These are phyloP conservation scores for Oncorhynchus mykiss DNA, from an alignment of 2,113 vertebrate genomes.

Conservation along the genomic window DNA sequence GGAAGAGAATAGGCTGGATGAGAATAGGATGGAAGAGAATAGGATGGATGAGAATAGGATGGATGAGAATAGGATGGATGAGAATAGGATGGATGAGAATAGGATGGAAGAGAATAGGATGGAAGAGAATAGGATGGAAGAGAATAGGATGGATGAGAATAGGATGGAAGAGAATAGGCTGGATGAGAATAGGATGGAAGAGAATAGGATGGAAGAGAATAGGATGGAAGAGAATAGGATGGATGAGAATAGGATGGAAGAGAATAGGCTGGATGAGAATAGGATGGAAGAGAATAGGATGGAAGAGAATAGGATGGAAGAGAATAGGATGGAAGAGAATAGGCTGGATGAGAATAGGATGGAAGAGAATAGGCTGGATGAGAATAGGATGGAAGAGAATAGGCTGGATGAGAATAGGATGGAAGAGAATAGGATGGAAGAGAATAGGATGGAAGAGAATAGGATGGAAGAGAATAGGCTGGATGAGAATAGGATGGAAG, in stretches of 20 bases:
- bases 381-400: neutral
- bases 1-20: neutral
- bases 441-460: neutral
- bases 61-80: too few species aligned
- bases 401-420: too few species aligned
- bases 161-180: neutral
- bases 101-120: neutral
- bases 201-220: neutral
- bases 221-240: neutral
- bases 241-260: too few species aligned
- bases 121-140: neutral
- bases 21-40: neutral
- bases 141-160: too few species aligned
- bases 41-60: too few species aligned
- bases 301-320: neutral
- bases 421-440: neutral
- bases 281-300: neutral
- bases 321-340: too few species aligned
- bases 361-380: neutral
- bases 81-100: neutral
- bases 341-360: too few species aligned
- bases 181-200: too few species aligned
- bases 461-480: too few species aligned
- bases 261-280: too few species aligned
- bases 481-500: too few species aligned